phyloP scores from a whole-genome alignment of 2,113 vertebrate species.

The Entosphenus tridentatus region DNA sequence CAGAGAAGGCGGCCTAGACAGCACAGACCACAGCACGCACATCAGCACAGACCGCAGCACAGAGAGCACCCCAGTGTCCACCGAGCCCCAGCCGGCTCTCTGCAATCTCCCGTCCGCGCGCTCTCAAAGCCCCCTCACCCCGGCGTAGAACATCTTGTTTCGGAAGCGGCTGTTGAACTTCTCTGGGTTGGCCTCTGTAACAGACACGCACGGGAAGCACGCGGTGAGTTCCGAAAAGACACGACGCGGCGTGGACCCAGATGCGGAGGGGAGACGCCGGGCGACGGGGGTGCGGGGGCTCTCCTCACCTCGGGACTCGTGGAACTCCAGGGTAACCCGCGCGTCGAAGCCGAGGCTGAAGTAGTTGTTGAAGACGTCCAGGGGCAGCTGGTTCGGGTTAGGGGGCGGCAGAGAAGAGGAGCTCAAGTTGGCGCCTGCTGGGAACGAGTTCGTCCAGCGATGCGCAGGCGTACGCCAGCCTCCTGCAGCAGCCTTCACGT shows the following conservation, averaged over 20 bases:
- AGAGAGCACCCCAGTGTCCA: too few relatives aligned
- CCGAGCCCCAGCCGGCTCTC: too few relatives aligned
- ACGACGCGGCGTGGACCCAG: too few relatives aligned
- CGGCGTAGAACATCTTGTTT: slow-evolving; percentile 96
- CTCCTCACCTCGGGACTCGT: slow-evolving; percentile 37
- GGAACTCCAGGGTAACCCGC: slow-evolving; percentile 43
- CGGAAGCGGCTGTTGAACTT: slow-evolving; percentile 85
- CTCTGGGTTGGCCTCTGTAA: slow-evolving; percentile 75
- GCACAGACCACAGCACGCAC: slow-evolving; percentile 9
- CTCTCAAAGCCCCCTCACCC: slow-evolving; percentile 35
- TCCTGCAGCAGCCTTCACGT: too few relatives aligned
- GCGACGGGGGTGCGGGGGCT: too few relatives aligned
- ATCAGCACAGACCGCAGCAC: too few relatives aligned
- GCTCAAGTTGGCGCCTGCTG: not conserved
- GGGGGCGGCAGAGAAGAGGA: slow-evolving; percentile 11
- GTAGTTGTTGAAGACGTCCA: slow-evolving; percentile 51
- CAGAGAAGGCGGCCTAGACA: slow-evolving; percentile 40
- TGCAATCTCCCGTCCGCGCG: too few relatives aligned
- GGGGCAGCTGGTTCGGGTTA: slow-evolving; percentile 26
- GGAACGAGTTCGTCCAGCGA: not conserved
- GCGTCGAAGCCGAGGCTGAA: slow-evolving; percentile 51
- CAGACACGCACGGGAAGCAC: slow-evolving; percentile 10
- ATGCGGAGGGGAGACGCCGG: too few relatives aligned
- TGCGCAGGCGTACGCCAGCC: not conserved
- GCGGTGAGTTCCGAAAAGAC: too few relatives aligned